These are phyloP conservation scores for Bubalus kerabau DNA, from an alignment of 2,113 vertebrate species.

Conservation along the genomic window DNA sequence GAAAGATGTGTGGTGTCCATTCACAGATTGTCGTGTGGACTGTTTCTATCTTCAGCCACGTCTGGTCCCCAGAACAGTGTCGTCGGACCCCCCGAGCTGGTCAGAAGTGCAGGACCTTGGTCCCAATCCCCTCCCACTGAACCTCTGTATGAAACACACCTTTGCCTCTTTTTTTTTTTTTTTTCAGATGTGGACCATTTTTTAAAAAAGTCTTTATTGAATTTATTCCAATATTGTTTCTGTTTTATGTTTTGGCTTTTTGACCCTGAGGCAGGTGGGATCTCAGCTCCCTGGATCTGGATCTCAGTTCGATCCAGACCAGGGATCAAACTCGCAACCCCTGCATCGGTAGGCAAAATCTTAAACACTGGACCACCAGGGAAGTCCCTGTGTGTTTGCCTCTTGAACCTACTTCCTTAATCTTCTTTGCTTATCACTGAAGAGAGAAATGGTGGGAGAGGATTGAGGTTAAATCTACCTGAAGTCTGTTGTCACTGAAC, in stretches of 20 bases:
- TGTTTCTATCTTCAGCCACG: background rate
- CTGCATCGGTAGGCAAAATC: background rate
- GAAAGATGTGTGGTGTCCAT: background rate
- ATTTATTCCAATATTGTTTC: too few species aligned
- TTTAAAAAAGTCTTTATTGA: too few species aligned
- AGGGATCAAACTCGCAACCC: background rate
- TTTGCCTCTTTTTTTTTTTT: background rate
- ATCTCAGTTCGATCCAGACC: background rate
- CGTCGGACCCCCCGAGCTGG: background rate
- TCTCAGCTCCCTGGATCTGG: background rate
- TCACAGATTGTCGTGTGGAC: background rate
- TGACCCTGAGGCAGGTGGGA: too few species aligned
- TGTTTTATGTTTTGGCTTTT: too few species aligned
- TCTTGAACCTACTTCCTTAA: background rate
- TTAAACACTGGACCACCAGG: background rate
- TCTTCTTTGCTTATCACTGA: background rate
- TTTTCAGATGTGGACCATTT: too few species aligned
- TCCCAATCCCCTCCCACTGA: accelerated
- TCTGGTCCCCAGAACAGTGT: background rate
- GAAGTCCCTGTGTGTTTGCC: background rate
- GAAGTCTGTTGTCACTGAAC: background rate
- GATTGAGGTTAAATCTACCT: background rate
- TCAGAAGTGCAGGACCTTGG: background rate
- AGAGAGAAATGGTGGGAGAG: background rate
- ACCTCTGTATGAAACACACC: too few species aligned